Evolutionary conservation across 2,797 vertebrate genomes (phyloP), one percentile per base, ranked within the genome.

Genomic region (Helicolenus hilgendorfi): DNA sequence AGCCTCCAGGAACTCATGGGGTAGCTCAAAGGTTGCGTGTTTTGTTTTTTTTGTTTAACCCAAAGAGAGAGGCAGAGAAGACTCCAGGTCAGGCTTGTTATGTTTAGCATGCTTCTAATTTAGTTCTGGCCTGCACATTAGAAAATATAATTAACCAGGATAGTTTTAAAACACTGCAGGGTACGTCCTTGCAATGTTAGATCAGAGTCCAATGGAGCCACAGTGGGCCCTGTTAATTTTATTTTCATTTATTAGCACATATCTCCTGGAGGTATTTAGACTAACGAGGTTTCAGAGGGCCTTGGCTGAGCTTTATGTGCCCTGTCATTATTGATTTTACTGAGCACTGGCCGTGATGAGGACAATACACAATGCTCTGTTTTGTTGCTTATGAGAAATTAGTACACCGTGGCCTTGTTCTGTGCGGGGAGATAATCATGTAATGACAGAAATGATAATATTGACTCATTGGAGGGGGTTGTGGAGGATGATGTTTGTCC

Each of bases 171-270:
- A 89, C 89, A 96, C 96, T 97, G 88, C 94, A 94, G 96, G 96
- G 93, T 95, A 94, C 58, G 91, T 94, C 90, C 91, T 90, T 89
- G 92, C 92, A 83, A 31, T 87, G 90, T 95, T 90, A 83, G 81
- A 90, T 93, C 91, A 88, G 92, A 89, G 90, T 94, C 82, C 88
- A 87, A 22, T 77, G 75, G 78, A 95, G 83, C 88, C 76, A 60
- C 71, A 93, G 89, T 94, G 87, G 80, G 83, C 76, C 27, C 92
- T 94, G 89, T 95, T 97, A 94, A 97, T 97, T 97, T 95, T 96
- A 93, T 96, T 97, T 96, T 95, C 93, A 94, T 96, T 97, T 97
- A 96, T 97, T 97, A 96, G 96, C 96, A 96, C 94, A 90, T 93
- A 96, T 96, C 93, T 96, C 96, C 96, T 96, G 92, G 93, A 97